Base-by-base conservation (phyloP, 2,797 vertebrate species). In the Labroides dimidiatus region DNA sequence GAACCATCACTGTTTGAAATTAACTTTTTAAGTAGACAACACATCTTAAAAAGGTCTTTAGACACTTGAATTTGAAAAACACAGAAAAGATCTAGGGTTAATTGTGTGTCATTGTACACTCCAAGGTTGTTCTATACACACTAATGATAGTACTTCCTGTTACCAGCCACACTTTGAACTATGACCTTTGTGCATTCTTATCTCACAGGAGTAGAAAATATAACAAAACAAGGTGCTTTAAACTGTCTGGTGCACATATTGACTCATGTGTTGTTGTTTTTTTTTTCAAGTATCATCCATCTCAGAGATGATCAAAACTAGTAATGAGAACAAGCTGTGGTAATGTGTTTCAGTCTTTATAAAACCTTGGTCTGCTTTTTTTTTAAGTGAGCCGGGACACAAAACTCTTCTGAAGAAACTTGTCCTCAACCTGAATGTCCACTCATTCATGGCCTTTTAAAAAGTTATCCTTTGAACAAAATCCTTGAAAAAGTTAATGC, bases 401-500 rank as follows among this genome's bases (percentile, higher is more conserved):
- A 23, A 21, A 4, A 30, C 27, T 33, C 13, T 45, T n/a, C 36
- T 24, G 4, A 63, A 51, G 39, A 63, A 52, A 33, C 3, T 9
- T 37, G 17, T 71, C 23, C 51, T 70, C 27, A 50, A 50, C 44
- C 36, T 64, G 45, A 23, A 33, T 60, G 23, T 33, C 45, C 50
- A 54, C 19, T 69, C 42, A 47, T 45, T 54, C 9, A n/a, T 42
- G 62, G 53, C 4, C 4, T n/a, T 62, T 67, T 49, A 15, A 56
- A 65, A 56, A 50, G 50, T 50, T 27, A 19, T 37, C 36, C 15
- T 62, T 69, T 49, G 17, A 23, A 10, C 55, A 16, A 59, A 5
- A 27, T 50, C 48, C 43, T 71, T 75, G 61, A 51, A 64, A 64
- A 69, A 30, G 11, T 41, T 48, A 41, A 44, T 53, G 41, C 41